phyloP scores from a whole-genome alignment of 2,113 vertebrate species.

The Mormyrus iriodes region DNA sequence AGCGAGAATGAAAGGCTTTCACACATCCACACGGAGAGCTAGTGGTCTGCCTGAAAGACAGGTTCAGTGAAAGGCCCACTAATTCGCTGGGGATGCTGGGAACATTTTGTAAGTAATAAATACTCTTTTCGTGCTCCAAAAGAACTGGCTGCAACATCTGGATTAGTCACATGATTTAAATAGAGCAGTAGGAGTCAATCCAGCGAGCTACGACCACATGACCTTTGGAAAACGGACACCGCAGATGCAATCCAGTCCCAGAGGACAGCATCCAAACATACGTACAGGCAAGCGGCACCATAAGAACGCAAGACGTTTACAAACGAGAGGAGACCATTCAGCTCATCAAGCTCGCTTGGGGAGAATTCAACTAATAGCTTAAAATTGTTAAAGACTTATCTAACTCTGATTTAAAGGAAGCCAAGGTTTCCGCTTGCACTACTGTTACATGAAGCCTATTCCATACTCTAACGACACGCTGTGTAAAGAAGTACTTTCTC shows the following conservation, averaged over 20 bases:
- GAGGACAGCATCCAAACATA: not conserved
- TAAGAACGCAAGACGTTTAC: too few species aligned
- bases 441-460: too few species aligned
- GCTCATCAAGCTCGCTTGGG: too few species aligned
- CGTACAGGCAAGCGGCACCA: not conserved
- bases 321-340: too few species aligned
- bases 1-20: not conserved
- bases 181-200: not conserved
- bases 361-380: too few species aligned
- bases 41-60: not conserved
- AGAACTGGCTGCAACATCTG: not conserved
- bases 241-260: not conserved
- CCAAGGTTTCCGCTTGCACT: too few species aligned
- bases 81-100: not conserved
- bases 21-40: constrained; percentile 1
- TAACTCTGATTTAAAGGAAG: too few species aligned
- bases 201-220: not conserved
- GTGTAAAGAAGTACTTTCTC: too few species aligned
- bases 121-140: not conserved
- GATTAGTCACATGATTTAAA: not conserved
- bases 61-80: not conserved
- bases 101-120: not conserved
- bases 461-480: too few species aligned
- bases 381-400: too few species aligned
- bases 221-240: not conserved